Conservation (phyloP, 2,888 invertebrate genomes). For the Encarsia formosa region DNA sequence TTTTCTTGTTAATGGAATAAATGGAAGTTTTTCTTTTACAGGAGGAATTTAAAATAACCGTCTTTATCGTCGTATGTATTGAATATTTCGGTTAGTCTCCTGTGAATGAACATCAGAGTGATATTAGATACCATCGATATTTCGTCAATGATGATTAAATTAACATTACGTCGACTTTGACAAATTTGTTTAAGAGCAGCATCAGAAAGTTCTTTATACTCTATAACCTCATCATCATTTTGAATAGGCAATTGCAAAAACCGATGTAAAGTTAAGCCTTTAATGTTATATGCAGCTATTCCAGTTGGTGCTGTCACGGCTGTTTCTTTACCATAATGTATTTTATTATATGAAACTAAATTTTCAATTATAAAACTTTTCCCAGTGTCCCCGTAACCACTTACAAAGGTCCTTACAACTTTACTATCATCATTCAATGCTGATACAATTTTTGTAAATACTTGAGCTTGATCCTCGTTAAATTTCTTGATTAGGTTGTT, state of each 20-base stretch:
- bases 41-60: constrained; percentile 40
- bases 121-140: constrained; percentile 32
- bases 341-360: constrained; percentile 33
- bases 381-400: too few species aligned
- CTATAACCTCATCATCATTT: too few species aligned
- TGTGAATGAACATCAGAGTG: constrained; percentile 33
- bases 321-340: constrained; percentile 31
- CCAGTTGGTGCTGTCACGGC: constrained; percentile 40
- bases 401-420: too few species aligned
- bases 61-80: constrained; percentile 33
- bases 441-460: background rate
- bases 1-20: constrained; percentile 27
- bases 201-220: too few species aligned
- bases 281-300: constrained; percentile 41
- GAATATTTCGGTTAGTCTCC: constrained; percentile 35
- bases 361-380: constrained; percentile 39
- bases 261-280: constrained; percentile 40
- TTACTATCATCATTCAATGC: too few species aligned
- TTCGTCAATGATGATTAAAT: constrained; percentile 37
- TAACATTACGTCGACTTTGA: constrained; percentile 34
- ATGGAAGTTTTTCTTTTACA: constrained; percentile 34
- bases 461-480: background rate
- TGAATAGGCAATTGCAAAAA: constrained; percentile 39
- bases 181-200: constrained; percentile 31
- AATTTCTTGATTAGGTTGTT: background rate